Evolutionary conservation across 2,888 invertebrate genomes (phyloP), one percentile per base, ranked within the genome.

Genomic region (Melolontha melolontha): DNA sequence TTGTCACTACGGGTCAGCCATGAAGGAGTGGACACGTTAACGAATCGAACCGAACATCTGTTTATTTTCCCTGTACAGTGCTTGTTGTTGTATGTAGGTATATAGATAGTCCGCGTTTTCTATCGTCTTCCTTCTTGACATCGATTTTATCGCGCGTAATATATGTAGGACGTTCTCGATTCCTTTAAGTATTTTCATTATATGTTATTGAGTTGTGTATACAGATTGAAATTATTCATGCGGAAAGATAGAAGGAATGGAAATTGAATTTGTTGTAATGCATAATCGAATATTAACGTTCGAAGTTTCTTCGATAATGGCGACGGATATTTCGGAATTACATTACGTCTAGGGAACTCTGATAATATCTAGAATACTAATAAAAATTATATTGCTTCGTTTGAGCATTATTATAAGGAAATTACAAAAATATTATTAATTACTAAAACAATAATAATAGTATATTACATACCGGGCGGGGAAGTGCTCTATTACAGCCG

Each of bases 41-140:
- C 54, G 39, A 54, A 54, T 54, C 54, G 39, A 54, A 54, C 16
- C 54, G 54, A 54, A 39, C 54, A 54, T 54, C 54, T 54, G 54
- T 54, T 54, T 54, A 54, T 54, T 54, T 54, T 54, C 54, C 54
- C 54, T 54, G 17, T 17, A 39, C 40, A 39, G 47, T 34, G 6
- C 4, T 34, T 5, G 5, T 34, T 34, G 34, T 34, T 34, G 34
- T 34, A 34, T 34, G 34, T 34, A 34, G 8, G 39, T 40, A 54
- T 27, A 51, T 22, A 51, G 39, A 54, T 54, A 40, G 54, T 16
- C 17, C 16, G 11, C 39, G 54, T 54, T 54, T 22, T 40, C 16
- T 12, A 54, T 39, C 16, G 39, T 54, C 54, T 54, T 54, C 39
- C 16, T 39, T 34, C 39, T 54, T 40, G 39, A 40, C 54, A 54